Conservation (phyloP, 2,888 invertebrate genomes). For the Salticus scenicus region DNA sequence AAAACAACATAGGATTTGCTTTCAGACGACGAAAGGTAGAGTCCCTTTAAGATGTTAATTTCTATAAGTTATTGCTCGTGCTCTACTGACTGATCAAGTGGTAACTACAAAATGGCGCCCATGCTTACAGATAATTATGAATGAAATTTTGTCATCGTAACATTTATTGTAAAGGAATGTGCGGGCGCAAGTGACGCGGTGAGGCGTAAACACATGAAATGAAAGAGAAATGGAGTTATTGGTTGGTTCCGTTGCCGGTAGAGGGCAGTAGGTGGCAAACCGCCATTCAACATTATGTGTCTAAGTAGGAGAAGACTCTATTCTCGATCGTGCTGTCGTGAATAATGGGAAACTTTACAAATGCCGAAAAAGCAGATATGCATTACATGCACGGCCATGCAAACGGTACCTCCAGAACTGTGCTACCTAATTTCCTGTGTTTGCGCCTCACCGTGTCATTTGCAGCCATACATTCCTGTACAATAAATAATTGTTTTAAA, state of each 20-base stretch:
- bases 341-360: constrained; percentile 9
- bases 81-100: too few relatives aligned
- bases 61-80: too few relatives aligned
- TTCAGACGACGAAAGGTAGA: too few relatives aligned
- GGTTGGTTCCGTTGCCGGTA: background rate
- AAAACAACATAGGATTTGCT: too few relatives aligned
- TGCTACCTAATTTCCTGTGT: constrained; percentile 6
- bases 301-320: background rate
- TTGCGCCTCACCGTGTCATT: too few relatives aligned
- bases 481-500: too few relatives aligned
- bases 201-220: background rate
- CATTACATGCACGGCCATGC: constrained; percentile 11
- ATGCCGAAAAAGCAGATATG: constrained; percentile 25
- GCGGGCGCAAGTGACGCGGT: background rate
- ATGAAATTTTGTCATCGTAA: too few relatives aligned
- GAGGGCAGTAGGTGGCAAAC: background rate
- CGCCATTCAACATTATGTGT: background rate
- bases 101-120: too few relatives aligned
- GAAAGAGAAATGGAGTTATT: background rate
- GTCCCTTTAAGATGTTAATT: too few relatives aligned
- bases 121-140: too few relatives aligned
- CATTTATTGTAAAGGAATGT: too few relatives aligned
- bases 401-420: constrained; percentile 15
- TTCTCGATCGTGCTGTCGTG: background rate
- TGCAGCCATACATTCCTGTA: too few relatives aligned